Evolutionary conservation across 2,797 vertebrate species (phyloP).

Genomic region (Psittacula derbiana): DNA sequence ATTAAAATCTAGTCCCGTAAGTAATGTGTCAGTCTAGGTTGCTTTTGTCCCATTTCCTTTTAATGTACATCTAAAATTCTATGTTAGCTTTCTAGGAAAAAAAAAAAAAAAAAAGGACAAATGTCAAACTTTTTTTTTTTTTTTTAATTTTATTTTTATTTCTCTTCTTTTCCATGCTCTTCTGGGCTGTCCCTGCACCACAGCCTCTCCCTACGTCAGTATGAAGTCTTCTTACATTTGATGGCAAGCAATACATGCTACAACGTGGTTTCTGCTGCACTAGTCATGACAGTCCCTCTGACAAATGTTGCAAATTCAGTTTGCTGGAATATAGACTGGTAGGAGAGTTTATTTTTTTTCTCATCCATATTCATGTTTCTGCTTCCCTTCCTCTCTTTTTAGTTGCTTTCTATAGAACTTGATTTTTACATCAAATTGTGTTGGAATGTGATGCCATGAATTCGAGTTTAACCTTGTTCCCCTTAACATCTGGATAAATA

Average conservation of each 20-base stretch:
- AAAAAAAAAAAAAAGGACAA: not conserved
- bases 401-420: not conserved
- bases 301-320: not conserved
- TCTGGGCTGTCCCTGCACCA: fast-evolving
- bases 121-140: not conserved
- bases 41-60: not conserved
- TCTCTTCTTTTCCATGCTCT: not conserved
- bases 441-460: not conserved
- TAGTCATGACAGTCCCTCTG: not conserved
- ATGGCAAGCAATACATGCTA: fast-evolving
- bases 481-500: not conserved
- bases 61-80: not conserved
- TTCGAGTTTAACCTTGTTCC: not conserved
- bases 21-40: not conserved
- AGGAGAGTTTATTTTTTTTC: not conserved
- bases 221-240: not conserved
- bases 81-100: not conserved
- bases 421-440: not conserved
- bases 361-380: not conserved
- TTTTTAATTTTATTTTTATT: not conserved
- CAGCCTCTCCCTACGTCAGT: fast-evolving
- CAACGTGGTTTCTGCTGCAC: not conserved
- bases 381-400: not conserved
- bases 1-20: not conserved
- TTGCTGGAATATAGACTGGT: not conserved